Evolutionary conservation across 2,113 vertebrate genomes (phyloP).

Genomic region (Psittacus erithacus): DNA sequence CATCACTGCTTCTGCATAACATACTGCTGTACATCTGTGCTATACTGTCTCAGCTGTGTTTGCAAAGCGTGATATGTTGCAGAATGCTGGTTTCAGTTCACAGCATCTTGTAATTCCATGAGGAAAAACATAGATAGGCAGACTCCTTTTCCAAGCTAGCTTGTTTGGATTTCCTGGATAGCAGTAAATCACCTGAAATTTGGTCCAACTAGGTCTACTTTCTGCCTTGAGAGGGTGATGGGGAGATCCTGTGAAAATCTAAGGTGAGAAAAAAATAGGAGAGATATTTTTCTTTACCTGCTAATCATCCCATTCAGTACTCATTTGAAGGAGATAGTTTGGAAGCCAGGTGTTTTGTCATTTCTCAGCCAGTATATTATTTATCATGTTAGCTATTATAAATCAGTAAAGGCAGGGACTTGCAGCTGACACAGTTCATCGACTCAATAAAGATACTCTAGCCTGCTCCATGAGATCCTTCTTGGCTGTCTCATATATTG

Average conservation of each 20-base stretch:
- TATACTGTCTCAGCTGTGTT: not conserved
- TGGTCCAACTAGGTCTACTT: not conserved
- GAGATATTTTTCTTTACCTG: not conserved
- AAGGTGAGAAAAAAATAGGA: not conserved
- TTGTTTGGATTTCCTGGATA: not conserved
- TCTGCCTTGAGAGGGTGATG: not conserved
- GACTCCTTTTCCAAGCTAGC: not conserved
- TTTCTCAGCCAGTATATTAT: not conserved
- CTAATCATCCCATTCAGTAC: not conserved
- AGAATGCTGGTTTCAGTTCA: not conserved
- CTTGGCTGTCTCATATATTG: not conserved
- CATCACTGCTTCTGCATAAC: not conserved
- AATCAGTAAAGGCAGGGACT: not conserved
- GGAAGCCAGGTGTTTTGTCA: not conserved
- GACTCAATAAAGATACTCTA: not conserved
- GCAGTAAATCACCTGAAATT: not conserved
- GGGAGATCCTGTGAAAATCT: not conserved
- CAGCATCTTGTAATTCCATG: not conserved
- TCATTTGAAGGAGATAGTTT: not conserved
- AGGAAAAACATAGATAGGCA: not conserved
- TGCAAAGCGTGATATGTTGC: not conserved
- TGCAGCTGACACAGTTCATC: not conserved
- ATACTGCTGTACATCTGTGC: not conserved
- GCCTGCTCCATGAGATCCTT: not conserved
- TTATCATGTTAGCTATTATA: not conserved